Evolutionary conservation across 2,888 invertebrate genomes (phyloP).

Genomic region (Tribolium freemani): DNA sequence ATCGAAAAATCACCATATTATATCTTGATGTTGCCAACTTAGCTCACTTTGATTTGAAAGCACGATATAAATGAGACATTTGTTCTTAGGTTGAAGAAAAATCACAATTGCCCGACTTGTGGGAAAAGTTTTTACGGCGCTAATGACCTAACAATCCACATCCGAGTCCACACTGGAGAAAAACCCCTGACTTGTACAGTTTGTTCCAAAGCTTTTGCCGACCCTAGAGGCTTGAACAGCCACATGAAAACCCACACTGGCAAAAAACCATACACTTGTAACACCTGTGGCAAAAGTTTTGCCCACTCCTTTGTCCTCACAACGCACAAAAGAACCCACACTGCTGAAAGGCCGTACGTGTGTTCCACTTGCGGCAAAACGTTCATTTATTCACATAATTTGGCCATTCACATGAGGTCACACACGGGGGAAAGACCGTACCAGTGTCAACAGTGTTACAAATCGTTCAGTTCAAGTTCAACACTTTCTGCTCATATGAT

Average conservation of each 20-base stretch:
- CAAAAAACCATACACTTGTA: slow-evolving; percentile 57
- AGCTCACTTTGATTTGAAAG: no score
- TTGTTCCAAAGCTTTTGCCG: slow-evolving; percentile 58
- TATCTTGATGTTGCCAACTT: no score
- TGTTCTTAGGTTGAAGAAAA: slow-evolving; percentile 46
- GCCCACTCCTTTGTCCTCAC: slow-evolving; percentile 58
- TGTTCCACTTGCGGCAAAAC: slow-evolving; percentile 61
- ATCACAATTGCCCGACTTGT: slow-evolving; percentile 56
- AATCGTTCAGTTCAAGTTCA: slow-evolving; percentile 56
- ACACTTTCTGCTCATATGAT: slow-evolving; percentile 55
- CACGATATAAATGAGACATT: background rate
- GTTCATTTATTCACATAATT: slow-evolving; percentile 60
- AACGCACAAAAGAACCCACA: slow-evolving; percentile 60
- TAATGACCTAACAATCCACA: slow-evolving; percentile 57
- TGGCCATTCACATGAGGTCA: slow-evolving; percentile 59
- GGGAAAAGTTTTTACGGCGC: slow-evolving; percentile 57
- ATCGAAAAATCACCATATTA: no score
- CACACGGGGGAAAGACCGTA: slow-evolving; percentile 62
- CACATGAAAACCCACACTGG: slow-evolving; percentile 61
- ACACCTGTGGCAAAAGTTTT: slow-evolving; percentile 58
- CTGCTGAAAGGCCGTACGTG: slow-evolving; percentile 58
- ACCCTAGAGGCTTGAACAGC: slow-evolving; percentile 58
- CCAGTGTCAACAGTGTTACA: slow-evolving; percentile 55
- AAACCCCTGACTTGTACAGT: slow-evolving; percentile 56
- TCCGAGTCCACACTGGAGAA: slow-evolving; percentile 59